phyloP scores from a whole-genome alignment of 2,888 invertebrate genomes.

The Zeuzera pyrina region DNA sequence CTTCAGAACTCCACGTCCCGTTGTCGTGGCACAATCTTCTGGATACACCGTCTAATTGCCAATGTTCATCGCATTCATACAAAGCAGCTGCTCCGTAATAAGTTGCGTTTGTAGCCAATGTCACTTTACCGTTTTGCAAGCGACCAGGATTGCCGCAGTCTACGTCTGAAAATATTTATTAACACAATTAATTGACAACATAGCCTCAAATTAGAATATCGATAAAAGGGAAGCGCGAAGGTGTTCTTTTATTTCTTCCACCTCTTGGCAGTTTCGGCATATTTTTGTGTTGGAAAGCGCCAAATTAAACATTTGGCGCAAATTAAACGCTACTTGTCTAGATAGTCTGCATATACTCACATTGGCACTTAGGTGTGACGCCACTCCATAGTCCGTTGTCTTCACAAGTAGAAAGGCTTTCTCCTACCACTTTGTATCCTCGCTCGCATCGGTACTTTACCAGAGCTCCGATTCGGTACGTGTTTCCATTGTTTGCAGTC shows the following conservation, averaged over 20 bases:
- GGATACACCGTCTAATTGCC: constrained; percentile 86
- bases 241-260: no score
- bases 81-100: constrained; percentile 90
- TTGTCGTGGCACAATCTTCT: constrained; percentile 89
- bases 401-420: constrained; percentile 88
- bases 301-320: background rate
- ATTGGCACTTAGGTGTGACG: constrained; percentile 85
- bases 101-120: constrained; percentile 88
- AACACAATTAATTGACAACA: no score
- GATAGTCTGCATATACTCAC: no score
- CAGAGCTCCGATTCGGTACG: constrained; percentile 88
- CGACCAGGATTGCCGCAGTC: constrained; percentile 87
- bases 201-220: no score
- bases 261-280: no score
- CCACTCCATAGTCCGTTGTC: constrained; percentile 91
- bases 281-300: no score
- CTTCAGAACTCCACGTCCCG: constrained; percentile 91
- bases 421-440: constrained; percentile 90
- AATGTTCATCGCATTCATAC: constrained; percentile 88
- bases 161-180: constrained; percentile 75
- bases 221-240: no score
- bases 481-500: constrained; percentile 78
- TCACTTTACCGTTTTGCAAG: constrained; percentile 82
- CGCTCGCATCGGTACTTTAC: constrained; percentile 92
- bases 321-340: no score